Evolutionary conservation across 2,888 invertebrate species (phyloP).

Genomic region (Epistrophella euchroma): DNA sequence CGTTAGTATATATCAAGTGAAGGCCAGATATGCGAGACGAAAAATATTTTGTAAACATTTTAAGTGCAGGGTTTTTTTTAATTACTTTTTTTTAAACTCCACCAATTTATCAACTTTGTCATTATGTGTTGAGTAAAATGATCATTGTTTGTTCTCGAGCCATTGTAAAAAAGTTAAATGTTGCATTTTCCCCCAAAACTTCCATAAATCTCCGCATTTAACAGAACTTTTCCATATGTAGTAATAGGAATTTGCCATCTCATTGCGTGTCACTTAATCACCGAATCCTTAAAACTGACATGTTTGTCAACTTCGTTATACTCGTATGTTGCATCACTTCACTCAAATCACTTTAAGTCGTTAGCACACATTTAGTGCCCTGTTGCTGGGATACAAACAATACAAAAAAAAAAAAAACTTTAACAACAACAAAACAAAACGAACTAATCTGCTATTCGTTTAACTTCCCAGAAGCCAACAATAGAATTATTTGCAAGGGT

Average conservation of each 20-base stretch:
- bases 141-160: too few relatives aligned
- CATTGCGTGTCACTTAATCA: slow-evolving; percentile 70
- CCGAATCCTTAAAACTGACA: slow-evolving; percentile 61
- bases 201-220: neutral
- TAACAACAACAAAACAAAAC: slow-evolving; percentile 56
- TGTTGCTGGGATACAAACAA: slow-evolving; percentile 38
- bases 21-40: too few relatives aligned
- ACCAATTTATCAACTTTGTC: too few relatives aligned
- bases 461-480: slow-evolving; percentile 68
- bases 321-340: slow-evolving; percentile 45
- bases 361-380: slow-evolving; percentile 72
- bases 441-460: slow-evolving; percentile 75
- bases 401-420: neutral
- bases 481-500: slow-evolving; percentile 75
- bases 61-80: too few relatives aligned
- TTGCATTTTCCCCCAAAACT: neutral
- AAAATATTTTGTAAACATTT: too few relatives aligned
- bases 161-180: neutral
- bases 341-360: slow-evolving; percentile 72
- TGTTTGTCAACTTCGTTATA: slow-evolving; percentile 65
- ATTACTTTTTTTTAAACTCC: too few relatives aligned
- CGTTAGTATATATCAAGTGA: too few relatives aligned
- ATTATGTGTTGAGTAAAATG: too few relatives aligned
- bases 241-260: slow-evolving; percentile 27
- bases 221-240: neutral